Conservation (phyloP, 2,888 invertebrate genomes). For the Chaetogeoica ovagalla region DNA sequence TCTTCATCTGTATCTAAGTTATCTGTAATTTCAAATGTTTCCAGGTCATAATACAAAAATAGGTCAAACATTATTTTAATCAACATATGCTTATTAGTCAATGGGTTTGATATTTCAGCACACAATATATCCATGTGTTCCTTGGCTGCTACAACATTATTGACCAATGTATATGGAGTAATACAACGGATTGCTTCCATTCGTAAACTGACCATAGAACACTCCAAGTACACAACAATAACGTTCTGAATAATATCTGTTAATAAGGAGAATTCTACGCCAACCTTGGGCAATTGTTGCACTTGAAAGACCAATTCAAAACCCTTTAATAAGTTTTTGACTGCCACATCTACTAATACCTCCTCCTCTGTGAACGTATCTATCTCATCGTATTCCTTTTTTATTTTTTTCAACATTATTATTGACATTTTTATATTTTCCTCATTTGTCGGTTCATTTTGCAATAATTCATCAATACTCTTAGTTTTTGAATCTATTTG, state of each 20-base stretch:
- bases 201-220: constrained; percentile 16
- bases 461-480: not conserved
- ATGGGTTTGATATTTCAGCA: constrained; percentile 25
- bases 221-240: constrained; percentile 28
- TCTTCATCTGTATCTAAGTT: constrained; percentile 28
- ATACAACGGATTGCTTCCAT: constrained; percentile 32
- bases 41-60: constrained; percentile 24
- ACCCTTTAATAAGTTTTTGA: constrained; percentile 14
- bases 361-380: constrained; percentile 3
- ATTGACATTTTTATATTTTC: not conserved
- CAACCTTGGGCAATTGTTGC: constrained; percentile 30
- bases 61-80: constrained; percentile 38
- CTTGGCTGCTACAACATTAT: constrained; percentile 17
- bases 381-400: constrained; percentile 1
- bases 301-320: constrained; percentile 37
- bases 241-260: constrained; percentile 45
- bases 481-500: not conserved
- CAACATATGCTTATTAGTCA: constrained; percentile 21
- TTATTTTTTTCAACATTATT: not conserved
- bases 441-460: not conserved
- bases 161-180: constrained; percentile 10
- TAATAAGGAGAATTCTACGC: constrained; percentile 26
- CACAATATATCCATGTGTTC: constrained; percentile 22
- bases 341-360: not conserved
- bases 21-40: constrained; percentile 1